These are phyloP conservation scores for Octodon degus DNA, from an alignment of 2,113 vertebrate genomes.

Conservation along the genomic window DNA sequence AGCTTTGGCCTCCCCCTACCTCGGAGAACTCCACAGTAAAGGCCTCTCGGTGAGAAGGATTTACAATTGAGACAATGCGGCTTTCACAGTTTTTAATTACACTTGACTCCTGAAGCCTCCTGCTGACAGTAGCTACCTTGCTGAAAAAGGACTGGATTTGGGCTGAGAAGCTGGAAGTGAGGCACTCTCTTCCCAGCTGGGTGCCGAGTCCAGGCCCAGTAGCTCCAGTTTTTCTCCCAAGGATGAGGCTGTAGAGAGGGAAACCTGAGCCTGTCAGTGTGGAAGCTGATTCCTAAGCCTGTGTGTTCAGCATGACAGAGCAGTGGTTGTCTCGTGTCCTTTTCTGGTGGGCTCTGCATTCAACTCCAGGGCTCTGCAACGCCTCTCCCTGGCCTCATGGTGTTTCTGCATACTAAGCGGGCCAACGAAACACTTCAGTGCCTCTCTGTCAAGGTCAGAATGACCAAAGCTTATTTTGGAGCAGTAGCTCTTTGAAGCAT, in stretches of 20 bases:
- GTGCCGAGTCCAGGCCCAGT: background rate
- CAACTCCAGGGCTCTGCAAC: background rate
- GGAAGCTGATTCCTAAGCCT: background rate
- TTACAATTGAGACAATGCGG: conserved; percentile 59
- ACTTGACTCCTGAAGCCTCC: conserved; percentile 65
- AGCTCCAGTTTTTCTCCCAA: background rate
- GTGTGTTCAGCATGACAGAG: background rate
- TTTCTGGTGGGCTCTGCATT: background rate
- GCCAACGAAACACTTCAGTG: accelerated
- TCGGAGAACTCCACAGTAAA: conserved; percentile 50
- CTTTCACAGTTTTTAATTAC: conserved; percentile 70
- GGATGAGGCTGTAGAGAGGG: too few species aligned
- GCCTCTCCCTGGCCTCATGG: background rate
- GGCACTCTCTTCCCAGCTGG: background rate
- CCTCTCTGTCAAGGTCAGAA: background rate
- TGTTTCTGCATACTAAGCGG: too few species aligned
- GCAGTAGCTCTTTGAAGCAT: background rate
- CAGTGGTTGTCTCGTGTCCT: background rate
- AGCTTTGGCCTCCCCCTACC: conserved; percentile 24
- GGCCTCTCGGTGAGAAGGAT: conserved; percentile 62
- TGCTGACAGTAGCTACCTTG: conserved; percentile 41
- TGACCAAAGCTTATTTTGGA: background rate
- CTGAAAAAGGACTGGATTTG: conserved; percentile 22
- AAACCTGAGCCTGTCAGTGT: background rate
- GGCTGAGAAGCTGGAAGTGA: background rate